Evolutionary conservation across 2,113 vertebrate species (phyloP), one percentile per base, ranked within the genome.

Genomic region (Thunnus thynnus): DNA sequence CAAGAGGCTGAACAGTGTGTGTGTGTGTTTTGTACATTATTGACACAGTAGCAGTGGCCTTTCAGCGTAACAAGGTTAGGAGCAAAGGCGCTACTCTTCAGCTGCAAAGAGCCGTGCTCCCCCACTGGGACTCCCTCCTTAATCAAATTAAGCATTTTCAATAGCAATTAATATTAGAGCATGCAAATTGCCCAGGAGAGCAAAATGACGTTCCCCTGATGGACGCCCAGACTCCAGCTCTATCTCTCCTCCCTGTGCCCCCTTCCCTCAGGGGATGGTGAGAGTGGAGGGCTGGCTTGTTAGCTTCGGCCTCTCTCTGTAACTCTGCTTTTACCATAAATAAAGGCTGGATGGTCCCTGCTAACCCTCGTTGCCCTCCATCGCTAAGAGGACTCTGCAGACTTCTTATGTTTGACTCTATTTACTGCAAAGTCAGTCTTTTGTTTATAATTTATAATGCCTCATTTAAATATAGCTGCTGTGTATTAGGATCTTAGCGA

Each of bases 111-210:
- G 36, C 16, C 30, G 5, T 14, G n/a, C 25, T n/a, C 60, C 16
- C 73, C 84, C 66, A 9, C 64, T 20, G 84, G 86, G 80, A 86
- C 68, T 63, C 41, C 78, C 85, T 22, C 16, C 50, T 86, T 88
- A 82, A 84, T 93, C 79, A 89, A 88, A 91, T 83, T 72, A 81
- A 76, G 73, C 73, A 83, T 86, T 90, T 88, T 57, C 83, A 89
- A 87, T 74, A 82, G 65, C 86, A 90, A 86, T 92, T 91, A 82
- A 91, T 88, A 81, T 82, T 76, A 76, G 78, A 76, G 72, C 79
- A 83, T 51, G 86, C 46, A 78, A 83, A 89, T 83, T 74, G 48
- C 84, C 63, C 72, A 76, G 72, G 83, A 81, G 74, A 86, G 51
- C 72, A 72, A 69, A 79, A 51, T 50, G 80, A 77, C 70, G 27